phyloP scores from a whole-genome alignment of 2,797 vertebrate species.

The Bucorvus abyssinicus region DNA sequence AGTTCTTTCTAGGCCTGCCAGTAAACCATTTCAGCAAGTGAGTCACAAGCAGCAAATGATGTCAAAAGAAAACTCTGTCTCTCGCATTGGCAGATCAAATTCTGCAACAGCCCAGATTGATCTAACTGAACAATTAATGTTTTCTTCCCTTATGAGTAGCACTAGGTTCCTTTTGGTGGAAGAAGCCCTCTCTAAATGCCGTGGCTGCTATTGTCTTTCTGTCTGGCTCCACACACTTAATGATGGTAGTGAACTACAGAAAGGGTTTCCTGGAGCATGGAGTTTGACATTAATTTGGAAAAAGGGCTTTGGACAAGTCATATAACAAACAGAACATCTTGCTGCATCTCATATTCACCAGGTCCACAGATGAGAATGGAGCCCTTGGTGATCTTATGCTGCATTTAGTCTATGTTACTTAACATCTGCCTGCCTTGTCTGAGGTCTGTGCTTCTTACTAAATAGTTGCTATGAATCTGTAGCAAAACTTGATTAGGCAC shows the following conservation, averaged over 20 bases:
- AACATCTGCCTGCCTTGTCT: background rate
- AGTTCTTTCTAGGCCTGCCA: background rate
- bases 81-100: background rate
- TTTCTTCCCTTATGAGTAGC: background rate
- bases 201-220: background rate
- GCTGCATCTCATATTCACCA: background rate
- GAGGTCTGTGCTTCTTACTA: background rate
- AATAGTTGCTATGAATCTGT: background rate
- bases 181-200: background rate
- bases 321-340: background rate
- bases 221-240: background rate
- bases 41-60: background rate
- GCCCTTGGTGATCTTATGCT: background rate
- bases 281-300: background rate
- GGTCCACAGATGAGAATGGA: background rate
- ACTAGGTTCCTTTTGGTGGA: background rate
- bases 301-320: background rate
- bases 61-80: background rate
- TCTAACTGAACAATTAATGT: background rate
- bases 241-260: background rate
- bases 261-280: background rate
- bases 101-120: background rate
- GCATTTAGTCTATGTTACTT: background rate
- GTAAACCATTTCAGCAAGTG: background rate
- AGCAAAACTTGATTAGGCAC: background rate